phyloP scores from a whole-genome alignment of 2,113 vertebrate genomes.

The Aspiorhynchus laticeps region DNA sequence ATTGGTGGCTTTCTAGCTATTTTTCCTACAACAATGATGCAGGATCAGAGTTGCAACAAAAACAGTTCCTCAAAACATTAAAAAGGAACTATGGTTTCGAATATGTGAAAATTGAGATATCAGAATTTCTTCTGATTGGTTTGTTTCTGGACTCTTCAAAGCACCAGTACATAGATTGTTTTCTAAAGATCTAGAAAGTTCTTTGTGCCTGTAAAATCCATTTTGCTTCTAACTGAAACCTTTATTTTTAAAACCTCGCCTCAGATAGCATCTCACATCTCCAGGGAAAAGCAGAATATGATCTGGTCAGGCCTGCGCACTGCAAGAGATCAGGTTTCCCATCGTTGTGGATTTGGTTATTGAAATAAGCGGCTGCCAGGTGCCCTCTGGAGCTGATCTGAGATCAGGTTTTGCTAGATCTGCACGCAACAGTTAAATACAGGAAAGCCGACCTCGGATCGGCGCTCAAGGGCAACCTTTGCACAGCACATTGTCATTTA shows the following conservation, averaged over 20 bases:
- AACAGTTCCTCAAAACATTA: not conserved
- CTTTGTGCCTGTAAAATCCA: not conserved
- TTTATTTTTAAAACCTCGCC: not conserved
- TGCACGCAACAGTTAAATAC: not conserved
- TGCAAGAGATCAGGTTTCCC: not conserved
- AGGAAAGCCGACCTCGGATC: not conserved
- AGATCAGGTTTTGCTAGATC: conserved; percentile 1
- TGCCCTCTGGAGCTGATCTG: conserved; percentile 21
- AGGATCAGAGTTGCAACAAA: not conserved
- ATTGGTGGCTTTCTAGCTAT: not conserved
- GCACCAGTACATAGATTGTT: not conserved
- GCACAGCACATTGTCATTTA: conserved; percentile 10
- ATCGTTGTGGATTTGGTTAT: conserved; percentile 18
- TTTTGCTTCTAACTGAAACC: not conserved
- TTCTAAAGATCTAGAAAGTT: conserved; percentile 15
- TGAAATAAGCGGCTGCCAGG: conserved; percentile 25
- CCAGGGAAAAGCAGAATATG: conserved; percentile 8
- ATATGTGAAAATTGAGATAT: not conserved
- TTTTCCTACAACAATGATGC: not conserved
- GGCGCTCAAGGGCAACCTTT: conserved; percentile 5
- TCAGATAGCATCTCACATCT: conserved; percentile 7
- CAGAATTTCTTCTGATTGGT: not conserved
- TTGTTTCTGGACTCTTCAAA: not conserved
- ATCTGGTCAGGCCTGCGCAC: not conserved
- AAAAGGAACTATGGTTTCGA: not conserved